Evolutionary conservation across 2,113 vertebrate genomes (phyloP), one percentile per base, ranked within the genome.

Genomic region (Marmota flaviventris): DNA sequence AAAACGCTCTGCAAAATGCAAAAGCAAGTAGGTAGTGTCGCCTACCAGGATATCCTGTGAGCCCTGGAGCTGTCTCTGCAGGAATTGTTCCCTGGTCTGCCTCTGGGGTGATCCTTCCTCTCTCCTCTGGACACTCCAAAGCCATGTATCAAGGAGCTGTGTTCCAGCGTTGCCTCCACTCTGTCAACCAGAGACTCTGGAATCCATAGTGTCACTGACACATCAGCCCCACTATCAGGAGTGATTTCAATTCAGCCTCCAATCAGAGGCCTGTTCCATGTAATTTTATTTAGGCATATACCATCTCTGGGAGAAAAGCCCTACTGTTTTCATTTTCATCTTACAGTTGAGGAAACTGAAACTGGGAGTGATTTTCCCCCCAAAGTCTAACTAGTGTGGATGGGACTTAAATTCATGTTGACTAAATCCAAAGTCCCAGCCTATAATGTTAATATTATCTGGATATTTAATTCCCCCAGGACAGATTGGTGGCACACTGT

Each of bases 381-480:
- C 73, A 58, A 87, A 58, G 51, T 89, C 34, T 22, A 37, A 61
- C 37, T 29, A 65, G 32, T 56, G 53, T 77, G 61, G 53, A 85
- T 87, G 75, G 24, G 53, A 4, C 58, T 93, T n/a, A 83, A 37
- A 48, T 88, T 86, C 69, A 67, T 85, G 9, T 53, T 87, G 92
- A 24, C 79, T 48, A 72, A 67, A 70, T 83, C 45, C 39, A n/a
- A n/a, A 51, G 10, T 89, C 53, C 61, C n/a, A 58, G n/a, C 73
- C 53, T n/a, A 3, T 27, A 67, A 69, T 45, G 78, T 78, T 39
- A 53, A 42, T 83, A 53, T 51, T 79, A 45, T 48, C 69, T 86
- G 39, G 70, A 39, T 95, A 70, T 42, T 91, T 84, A 95, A 92
- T 94, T 92, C 90, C 93, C 53, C 61, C 39, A 90, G 76, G 90